Base-by-base conservation (phyloP, 2,113 vertebrate genomes). In the Eudyptes chrysolophus region DNA sequence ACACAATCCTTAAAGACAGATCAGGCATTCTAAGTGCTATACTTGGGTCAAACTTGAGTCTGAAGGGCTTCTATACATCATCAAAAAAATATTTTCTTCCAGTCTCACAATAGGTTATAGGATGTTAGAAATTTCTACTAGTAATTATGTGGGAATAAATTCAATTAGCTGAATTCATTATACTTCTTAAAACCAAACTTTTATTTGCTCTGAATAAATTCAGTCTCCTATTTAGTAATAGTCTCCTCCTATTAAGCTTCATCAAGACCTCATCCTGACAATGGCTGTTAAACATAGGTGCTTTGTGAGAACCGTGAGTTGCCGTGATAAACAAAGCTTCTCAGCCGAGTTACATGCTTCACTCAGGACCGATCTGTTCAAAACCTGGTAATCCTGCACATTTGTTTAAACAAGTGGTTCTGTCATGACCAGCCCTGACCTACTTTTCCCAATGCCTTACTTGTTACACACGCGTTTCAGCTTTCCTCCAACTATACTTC, bases 1-100 rank as follows among this genome's bases (percentile, higher is more conserved):
- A 92, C 86, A 83, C 87, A 89, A 90, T 87, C 71, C 93, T 96
- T 95, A 90, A 94, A 87, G 96, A 82, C 70, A 96, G 89, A 92
- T 58, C 62, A 89, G 51, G 38, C 70, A 60, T 94, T 95, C 69
- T 55, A 42, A 74, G 7, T 49, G 26, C 62, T 83, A 38, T 30
- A 27, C 78, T 74, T 85, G 16, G 38, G 75, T 74, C 42, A 85
- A 60, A 71, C 52, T 69, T 40, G 44, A 84, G 82, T 79, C n/a
- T 79, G 27, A 93, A 87, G 54, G 55, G 36, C 32, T 91, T 81
- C 57, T 65, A 32, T 10, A 34, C 18, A 69, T n/a, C 42, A 92
- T 24, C 5, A 40, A 64, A 92, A 66, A 77, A 61, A 5, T 15
- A 57, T 72, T 79, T 87, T 70, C 16, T 57, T 40, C 16, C 7